These are phyloP conservation scores for Escarpia spicata DNA, from an alignment of 2,888 invertebrate genomes.

Conservation along the genomic window DNA sequence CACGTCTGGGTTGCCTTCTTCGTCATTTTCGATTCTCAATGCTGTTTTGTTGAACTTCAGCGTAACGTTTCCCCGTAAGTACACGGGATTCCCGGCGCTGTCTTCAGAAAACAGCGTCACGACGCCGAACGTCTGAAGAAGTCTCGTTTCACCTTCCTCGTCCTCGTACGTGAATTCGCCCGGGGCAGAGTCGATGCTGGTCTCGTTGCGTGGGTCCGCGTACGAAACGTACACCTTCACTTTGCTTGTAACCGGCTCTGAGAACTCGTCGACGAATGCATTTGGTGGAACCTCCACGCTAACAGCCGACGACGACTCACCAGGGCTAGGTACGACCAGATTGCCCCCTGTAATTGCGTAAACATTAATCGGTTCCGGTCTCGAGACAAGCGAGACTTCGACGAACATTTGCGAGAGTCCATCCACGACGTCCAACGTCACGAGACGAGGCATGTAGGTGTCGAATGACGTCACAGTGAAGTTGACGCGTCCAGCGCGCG, in stretches of 20 bases:
- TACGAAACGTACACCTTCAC: not conserved
- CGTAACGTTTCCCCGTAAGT: not conserved
- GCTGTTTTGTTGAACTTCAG: not conserved
- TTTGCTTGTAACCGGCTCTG: not conserved
- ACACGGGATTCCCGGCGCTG: not conserved
- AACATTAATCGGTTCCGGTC: not conserved
- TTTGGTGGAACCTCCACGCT: not conserved
- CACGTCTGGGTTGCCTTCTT: not conserved
- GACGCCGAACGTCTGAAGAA: not conserved
- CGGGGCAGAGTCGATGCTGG: not conserved
- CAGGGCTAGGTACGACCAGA: not conserved
- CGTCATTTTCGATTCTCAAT: not conserved
- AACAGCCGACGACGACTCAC: not conserved
- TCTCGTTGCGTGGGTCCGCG: not conserved
- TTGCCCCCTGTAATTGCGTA: not conserved
- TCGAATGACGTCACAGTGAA: not conserved
- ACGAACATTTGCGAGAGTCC: slow-evolving; percentile 3
- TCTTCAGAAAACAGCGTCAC: not conserved
- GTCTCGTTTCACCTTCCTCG: not conserved
- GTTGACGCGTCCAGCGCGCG: not conserved
- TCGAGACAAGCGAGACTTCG: not conserved
- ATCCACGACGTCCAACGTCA: slow-evolving; percentile 9
- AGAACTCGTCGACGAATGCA: not conserved
- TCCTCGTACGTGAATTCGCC: not conserved
- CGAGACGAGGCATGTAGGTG: not conserved